Percentiles rank a stretch among this genome's conserved stretches.
Evolutionary conservation across 2,797 vertebrate genomes (phyloP).

Genomic region (Rhinatrema bivittatum): DNA sequence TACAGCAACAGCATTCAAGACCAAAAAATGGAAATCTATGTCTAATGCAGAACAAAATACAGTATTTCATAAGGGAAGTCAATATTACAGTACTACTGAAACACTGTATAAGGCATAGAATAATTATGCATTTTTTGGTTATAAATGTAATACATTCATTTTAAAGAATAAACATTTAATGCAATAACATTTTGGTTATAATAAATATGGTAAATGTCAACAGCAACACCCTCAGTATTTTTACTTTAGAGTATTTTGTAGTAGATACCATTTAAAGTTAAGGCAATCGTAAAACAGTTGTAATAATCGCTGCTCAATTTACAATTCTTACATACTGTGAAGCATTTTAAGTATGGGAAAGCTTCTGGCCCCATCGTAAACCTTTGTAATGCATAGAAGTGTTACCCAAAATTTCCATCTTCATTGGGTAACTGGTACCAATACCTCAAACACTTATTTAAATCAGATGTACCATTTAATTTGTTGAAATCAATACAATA

Average conservation of each 20-base stretch:
- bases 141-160: slow-evolving; percentile 41
- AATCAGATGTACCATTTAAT: slow-evolving; percentile 6
- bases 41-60: slow-evolving; percentile 38
- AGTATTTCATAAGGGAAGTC: slow-evolving; percentile 36
- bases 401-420: not conserved
- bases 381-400: not conserved
- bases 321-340: not conserved
- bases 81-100: slow-evolving; percentile 41
- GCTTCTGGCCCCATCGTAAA: not conserved
- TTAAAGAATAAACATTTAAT: slow-evolving; percentile 39
- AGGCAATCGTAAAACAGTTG: not conserved
- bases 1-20: slow-evolving; percentile 26
- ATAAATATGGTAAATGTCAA: slow-evolving; percentile 53
- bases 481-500: slow-evolving; percentile 8
- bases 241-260: slow-evolving; percentile 15
- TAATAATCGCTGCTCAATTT: not conserved
- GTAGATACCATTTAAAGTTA: slow-evolving; percentile 1
- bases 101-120: slow-evolving; percentile 17
- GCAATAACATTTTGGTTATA: slow-evolving; percentile 38
- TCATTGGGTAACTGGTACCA: not conserved
- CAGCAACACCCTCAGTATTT: slow-evolving; percentile 19
- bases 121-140: slow-evolving; percentile 27
- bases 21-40: slow-evolving; percentile 19
- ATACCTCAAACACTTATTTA: not conserved
- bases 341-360: not conserved